These are phyloP conservation scores for Sceliomorpha sp. DNA, from an alignment of 2,888 invertebrate genomes.

Conservation along the genomic window DNA sequence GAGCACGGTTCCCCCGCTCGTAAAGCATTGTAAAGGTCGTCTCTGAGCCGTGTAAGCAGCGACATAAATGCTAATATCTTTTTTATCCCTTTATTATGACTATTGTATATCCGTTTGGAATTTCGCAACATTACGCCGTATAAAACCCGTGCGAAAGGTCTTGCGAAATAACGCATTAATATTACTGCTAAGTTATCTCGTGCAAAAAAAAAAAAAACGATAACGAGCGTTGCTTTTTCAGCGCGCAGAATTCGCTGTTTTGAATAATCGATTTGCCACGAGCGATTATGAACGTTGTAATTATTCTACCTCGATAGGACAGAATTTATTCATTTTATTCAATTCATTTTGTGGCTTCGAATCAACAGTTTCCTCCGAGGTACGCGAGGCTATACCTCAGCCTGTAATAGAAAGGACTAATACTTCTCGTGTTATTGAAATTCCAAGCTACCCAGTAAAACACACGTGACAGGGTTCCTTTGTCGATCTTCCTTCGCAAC, in stretches of 20 bases:
- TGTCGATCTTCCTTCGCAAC: not conserved
- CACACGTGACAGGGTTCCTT: slow-evolving; percentile 44
- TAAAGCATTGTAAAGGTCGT: slow-evolving; percentile 68
- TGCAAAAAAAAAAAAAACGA: slow-evolving; percentile 7
- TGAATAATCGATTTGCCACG: no score
- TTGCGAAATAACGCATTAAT: slow-evolving; percentile 26
- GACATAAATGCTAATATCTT: slow-evolving; percentile 41
- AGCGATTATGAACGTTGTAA: no score
- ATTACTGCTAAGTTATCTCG: slow-evolving; percentile 27
- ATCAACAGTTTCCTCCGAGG: no score
- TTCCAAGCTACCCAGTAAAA: slow-evolving; percentile 14
- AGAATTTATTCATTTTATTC: no score
- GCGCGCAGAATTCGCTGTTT: no score
- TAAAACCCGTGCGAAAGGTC: slow-evolving; percentile 2
- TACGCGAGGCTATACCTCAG: no score
- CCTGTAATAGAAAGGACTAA: slow-evolving; percentile 16
- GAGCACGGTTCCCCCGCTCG: slow-evolving; percentile 56
- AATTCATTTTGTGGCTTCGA: no score
- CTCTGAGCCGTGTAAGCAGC: slow-evolving; percentile 32
- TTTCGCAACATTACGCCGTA: slow-evolving; percentile 24
- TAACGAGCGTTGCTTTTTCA: slow-evolving; percentile 2
- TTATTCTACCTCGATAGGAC: no score
- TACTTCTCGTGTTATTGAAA: slow-evolving; percentile 31
- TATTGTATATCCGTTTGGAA: slow-evolving; percentile 16
- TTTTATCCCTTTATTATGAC: slow-evolving; percentile 27